Conservation (phyloP, 2,888 invertebrate genomes). For the Orchestes rusci region DNA sequence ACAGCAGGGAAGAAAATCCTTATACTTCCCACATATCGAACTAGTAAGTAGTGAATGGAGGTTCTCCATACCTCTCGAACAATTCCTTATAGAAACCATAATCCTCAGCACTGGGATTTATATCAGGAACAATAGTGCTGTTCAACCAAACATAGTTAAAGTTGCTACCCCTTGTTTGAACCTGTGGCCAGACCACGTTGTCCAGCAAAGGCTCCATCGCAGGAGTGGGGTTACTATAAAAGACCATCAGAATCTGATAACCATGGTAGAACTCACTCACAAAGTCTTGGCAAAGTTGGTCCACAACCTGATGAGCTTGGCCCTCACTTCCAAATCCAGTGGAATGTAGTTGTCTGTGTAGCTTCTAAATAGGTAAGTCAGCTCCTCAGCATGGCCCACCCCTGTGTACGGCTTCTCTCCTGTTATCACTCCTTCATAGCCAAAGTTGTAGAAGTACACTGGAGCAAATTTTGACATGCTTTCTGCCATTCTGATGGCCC, state of each 20-base stretch:
- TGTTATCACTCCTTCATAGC: constrained; percentile 10
- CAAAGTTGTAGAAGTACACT: constrained; percentile 14
- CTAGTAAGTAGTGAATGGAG: constrained; percentile 10
- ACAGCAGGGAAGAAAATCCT: too few relatives aligned
- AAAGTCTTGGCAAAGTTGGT: constrained; percentile 15
- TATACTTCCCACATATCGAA: too few relatives aligned
- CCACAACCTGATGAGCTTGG: constrained; percentile 15
- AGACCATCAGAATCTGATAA: neutral
- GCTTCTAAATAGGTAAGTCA: constrained; percentile 11
- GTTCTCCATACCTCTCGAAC: constrained; percentile 10
- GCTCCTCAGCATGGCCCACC: constrained; percentile 16
- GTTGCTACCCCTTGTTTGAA: constrained; percentile 3
- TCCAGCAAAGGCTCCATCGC: constrained; percentile 7
- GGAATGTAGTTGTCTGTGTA: constrained; percentile 1
- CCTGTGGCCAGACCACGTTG: constrained; percentile 13
- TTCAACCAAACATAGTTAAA: constrained; percentile 14
- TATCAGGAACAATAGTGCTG: constrained; percentile 5
- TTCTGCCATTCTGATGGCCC: constrained; percentile 11
- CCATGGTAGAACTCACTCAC: constrained; percentile 7
- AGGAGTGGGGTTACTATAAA: constrained; percentile 17
- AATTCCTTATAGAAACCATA: constrained; percentile 8
- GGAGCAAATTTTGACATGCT: constrained; percentile 7
- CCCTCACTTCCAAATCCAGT: constrained; percentile 8
- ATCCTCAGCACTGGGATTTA: constrained; percentile 6
- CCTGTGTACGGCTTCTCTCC: constrained; percentile 15